Base-by-base conservation (phyloP, 2,888 invertebrate genomes). In the Scaeva pyrastri region DNA sequence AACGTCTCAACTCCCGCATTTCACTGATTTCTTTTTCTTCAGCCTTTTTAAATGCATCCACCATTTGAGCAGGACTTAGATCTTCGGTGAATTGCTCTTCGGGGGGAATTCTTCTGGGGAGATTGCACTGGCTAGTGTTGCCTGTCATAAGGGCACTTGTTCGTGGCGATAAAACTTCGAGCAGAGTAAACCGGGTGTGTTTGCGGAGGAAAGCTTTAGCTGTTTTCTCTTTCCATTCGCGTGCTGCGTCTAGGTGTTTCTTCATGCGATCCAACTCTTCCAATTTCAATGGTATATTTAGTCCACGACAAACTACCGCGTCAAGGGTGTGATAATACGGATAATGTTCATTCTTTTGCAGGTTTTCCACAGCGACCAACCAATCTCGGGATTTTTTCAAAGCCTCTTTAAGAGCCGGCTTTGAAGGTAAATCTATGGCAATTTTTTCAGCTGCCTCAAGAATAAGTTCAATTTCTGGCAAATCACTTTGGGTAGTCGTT, bases 321-420 rank as follows among this genome's bases (percentile, higher is more conserved):
- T 98, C 97, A 73, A 98, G 94, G 14, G 96, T 96, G 91, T 97
- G 97, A 91, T 97, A 95, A 92, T 98, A 98, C 0, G 98, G 97
- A 91, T 96, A 97, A 88, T 96, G 95, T 88, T 96, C 96, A 66
- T 95, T 95, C 0, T 95, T 94, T 90, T 96, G 96, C 92, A 96
- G 94, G 88, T 96, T 95, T 89, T 96, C 96, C 45, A 96, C 95
- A 21, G 93, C 90, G 5, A 89, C 88, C 0, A 93, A 81, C 92
- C 93, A 93, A 83, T 93, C 93, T 60, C 91, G 91, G 2, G 93
- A 91, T 84, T 92, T 92, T 41, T 90, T 91, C 50, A 93, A 66
- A 0, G 96, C 96, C 86, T 97, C 96, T 89, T 95, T 95, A 21
- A 98, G 92, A 43, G 95, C 93, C 88, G 95, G 94, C 87, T 97